Evolutionary conservation across 2,888 invertebrate species (phyloP).

Genomic region (Drosophila setosimentum): DNA sequence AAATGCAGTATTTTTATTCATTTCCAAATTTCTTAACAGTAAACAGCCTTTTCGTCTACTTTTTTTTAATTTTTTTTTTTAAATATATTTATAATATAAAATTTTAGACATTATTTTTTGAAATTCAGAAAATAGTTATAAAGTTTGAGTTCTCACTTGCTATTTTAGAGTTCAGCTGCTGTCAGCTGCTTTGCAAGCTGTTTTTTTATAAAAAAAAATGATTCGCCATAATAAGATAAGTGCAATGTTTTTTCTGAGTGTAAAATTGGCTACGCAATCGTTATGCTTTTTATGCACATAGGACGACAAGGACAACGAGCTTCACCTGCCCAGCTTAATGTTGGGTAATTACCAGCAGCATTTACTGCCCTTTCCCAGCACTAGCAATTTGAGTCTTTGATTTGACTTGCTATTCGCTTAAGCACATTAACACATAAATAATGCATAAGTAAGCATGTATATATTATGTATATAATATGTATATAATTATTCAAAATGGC

Average conservation of each 20-base stretch:
- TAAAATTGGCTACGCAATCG: constrained; percentile 35
- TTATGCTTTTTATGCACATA: constrained; percentile 55
- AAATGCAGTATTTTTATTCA: not conserved
- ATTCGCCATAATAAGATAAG: not conserved
- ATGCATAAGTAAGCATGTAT: not conserved
- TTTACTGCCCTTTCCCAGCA: constrained; percentile 19
- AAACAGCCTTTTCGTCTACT: not conserved
- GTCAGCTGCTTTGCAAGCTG: not conserved
- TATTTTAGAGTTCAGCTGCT: not conserved
- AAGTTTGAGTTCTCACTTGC: no score
- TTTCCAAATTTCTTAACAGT: not conserved
- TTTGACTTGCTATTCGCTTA: constrained; percentile 9
- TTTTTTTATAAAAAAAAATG: not conserved
- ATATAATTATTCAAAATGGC: not conserved
- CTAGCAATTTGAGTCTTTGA: constrained; percentile 17
- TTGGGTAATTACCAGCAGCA: constrained; percentile 42
- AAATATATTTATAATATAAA: not conserved
- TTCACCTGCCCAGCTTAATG: constrained; percentile 41
- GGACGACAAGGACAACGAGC: constrained; percentile 17
- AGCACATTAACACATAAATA: not conserved
- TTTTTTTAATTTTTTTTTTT: not conserved
- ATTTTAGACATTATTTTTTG: not conserved
- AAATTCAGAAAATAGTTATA: not conserved
- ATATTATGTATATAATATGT: not conserved
- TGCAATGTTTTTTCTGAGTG: not conserved